Evolutionary conservation across 2,797 vertebrate genomes (phyloP), one percentile per base, ranked within the genome.

Genomic region (Oreortyx pictus): DNA sequence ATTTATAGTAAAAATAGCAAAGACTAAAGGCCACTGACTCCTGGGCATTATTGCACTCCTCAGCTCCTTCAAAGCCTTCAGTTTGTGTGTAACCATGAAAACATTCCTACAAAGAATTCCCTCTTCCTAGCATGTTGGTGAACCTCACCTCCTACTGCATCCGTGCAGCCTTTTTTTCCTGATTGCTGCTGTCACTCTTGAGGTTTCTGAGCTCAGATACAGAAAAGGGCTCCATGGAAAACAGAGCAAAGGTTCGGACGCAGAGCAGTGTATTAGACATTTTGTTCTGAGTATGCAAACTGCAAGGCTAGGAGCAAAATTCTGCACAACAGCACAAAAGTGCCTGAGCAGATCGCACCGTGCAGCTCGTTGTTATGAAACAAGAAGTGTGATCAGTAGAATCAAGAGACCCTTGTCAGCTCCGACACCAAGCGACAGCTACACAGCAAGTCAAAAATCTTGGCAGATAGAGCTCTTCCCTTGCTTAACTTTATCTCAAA

Each of bases 321-420:
- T 27, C 39, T 44, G 72, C n/a, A 37, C 11, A 25, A 5, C 6
- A 2, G 0, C 35, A 35, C 27, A 14, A 43, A 29, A 37, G 57
- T 10, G 77, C 57, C 46, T 0, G 0, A 29, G 29, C 9, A 37
- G 43, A 23, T 2, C 44, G 29, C 1, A 4, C 44, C 7, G 50
- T 7, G 62, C 73, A 44, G 62, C 57, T 17, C 33, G 57, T 10
- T 1, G 20, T 4, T 35, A 35, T 17, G 6, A 3, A 37, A 37
- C 37, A 72, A 5, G 2, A 14, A 39, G 6, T 3, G 33, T 23
- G n/a, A 64, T 2, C 54, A 11, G 64, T 7, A 27, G 5, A 1
- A 22, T 7, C 50, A n/a, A 25, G 18, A 1, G 29, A 60, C 31
- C 49, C 50, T 8, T 54, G 33, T 6, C 77, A 79, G 56, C 44